Base-by-base conservation (phyloP, 2,888 invertebrate genomes). In the Calephelis perditalis region DNA sequence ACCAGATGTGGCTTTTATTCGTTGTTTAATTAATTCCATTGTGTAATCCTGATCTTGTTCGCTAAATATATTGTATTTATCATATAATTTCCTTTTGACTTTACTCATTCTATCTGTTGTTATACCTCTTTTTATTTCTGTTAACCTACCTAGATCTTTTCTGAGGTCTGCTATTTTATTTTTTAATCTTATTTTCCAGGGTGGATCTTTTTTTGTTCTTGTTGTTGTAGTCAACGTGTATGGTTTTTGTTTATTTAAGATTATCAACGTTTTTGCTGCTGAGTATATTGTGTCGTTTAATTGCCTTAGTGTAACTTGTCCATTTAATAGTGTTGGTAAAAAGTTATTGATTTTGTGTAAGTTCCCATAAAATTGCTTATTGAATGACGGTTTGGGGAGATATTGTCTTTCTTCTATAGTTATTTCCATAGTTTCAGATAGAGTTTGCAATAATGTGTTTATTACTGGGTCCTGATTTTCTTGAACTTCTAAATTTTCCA, bases 191-290 rank as follows among this genome's bases (percentile, higher is more conserved):
- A 1, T 8, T 10, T 45, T 45, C 45, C 45, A 45, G 9, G 45
- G 45, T 10, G 45, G 45, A n/a, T 45, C 45, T 5, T 1, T 5
- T n/a, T n/a, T n/a, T 5, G 11, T 7, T n/a, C 10, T 45, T 5
- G 5, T 10, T 11, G 45, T n/a, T 10, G 7, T n/a, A 10, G 9
- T 11, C 10, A 45, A 15, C 26, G 26, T 1, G 26, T 58, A 58
- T 8, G 58, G 45, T 11, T 45, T 11, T 58, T 58, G 58, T 9
- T 45, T 46, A n/a, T 58, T 58, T 3, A 45, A 4, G 15, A 45
- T 58, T 58, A 58, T 58, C 12, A 58, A 36, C 15, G 58, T 58
- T 35, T 58, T 58, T 11, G 58, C 58, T 8, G 46, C 15, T 26
- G 58, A 46, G 35, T 58, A 58, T 45, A 58, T 45, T 6, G 15